These are phyloP conservation scores for Hypocryptadius cinnamomeus DNA, from an alignment of 2,113 vertebrate species.

Conservation along the genomic window DNA sequence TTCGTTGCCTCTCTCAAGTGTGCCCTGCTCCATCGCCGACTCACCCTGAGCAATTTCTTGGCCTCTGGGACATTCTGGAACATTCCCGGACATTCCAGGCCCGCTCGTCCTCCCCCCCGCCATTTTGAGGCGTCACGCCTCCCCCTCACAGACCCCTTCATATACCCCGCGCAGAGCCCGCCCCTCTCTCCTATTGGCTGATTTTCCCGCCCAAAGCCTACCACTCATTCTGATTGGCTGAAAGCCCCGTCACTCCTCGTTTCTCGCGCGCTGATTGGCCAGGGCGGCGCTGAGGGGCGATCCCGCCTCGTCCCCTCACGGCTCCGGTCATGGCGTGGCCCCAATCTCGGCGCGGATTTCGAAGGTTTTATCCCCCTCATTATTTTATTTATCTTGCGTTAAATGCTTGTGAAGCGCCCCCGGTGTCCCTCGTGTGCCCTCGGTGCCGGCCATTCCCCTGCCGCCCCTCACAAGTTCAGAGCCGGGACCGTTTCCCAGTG, in stretches of 20 bases:
- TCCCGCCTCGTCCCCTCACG: neutral
- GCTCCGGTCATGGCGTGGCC: neutral
- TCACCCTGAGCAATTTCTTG: neutral
- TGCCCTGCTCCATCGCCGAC: neutral
- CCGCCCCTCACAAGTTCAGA: too few relatives aligned
- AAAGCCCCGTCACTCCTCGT: fast-evolving
- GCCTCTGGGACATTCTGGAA: neutral
- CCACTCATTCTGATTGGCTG: neutral
- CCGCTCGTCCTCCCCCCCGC: neutral
- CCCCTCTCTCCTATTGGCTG: neutral
- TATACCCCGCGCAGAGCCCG: neutral
- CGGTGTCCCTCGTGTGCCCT: neutral
- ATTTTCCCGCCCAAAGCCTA: neutral
- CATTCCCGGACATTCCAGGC: neutral
- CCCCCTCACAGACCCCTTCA: neutral
- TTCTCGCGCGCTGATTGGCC: neutral
- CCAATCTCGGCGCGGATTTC: neutral
- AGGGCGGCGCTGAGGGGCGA: neutral
- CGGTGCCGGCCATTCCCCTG: too few relatives aligned
- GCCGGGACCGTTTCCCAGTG: too few relatives aligned
- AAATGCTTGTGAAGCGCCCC: neutral
- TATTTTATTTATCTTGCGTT: neutral
- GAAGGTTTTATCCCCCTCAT: neutral
- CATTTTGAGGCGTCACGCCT: neutral
- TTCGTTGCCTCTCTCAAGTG: neutral